These are phyloP conservation scores for Clarias laeviceps DNA, from an alignment of 2,797 vertebrate species.

Conservation along the genomic window DNA sequence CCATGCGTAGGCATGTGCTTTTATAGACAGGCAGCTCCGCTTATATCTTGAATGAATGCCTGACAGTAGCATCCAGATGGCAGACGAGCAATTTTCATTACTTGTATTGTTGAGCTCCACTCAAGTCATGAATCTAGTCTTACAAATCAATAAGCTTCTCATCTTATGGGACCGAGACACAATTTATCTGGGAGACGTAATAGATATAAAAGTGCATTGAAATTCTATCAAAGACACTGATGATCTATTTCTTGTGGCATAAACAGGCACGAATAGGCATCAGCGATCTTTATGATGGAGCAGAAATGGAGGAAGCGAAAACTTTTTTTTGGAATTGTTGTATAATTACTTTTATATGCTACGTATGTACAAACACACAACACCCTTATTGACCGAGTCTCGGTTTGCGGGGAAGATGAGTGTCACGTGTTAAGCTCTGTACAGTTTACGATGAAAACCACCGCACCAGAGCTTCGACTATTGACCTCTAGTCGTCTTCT, in stretches of 20 bases:
- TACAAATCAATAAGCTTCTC: conserved; percentile 45
- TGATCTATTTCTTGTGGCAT: conserved; percentile 57
- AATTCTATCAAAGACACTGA: conserved; percentile 59
- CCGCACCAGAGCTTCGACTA: background rate
- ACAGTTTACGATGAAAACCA: conserved; percentile 19
- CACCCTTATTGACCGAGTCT: background rate
- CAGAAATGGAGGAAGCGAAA: conserved; percentile 56
- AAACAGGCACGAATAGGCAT: conserved; percentile 58
- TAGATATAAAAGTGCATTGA: conserved; percentile 54
- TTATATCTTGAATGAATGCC: conserved; percentile 54
- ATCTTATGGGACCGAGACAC: conserved; percentile 45
- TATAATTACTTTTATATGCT: conserved; percentile 31
- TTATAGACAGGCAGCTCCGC: conserved; percentile 44
- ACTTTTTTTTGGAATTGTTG: conserved; percentile 44
- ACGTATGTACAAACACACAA: background rate
- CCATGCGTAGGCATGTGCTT: conserved; percentile 23
- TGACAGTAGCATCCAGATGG: conserved; percentile 61
- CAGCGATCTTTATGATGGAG: conserved; percentile 39
- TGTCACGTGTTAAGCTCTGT: conserved; percentile 40
- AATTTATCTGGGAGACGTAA: conserved; percentile 41
- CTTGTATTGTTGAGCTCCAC: conserved; percentile 61
- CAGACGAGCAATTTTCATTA: conserved; percentile 65
- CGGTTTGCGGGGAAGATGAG: conserved; percentile 31
- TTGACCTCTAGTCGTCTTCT: conserved; percentile 48
- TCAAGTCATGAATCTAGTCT: conserved; percentile 55